A percentile compares a stretch with the other conserved stretches of the same genome.
Conservation (phyloP, 2,113 vertebrate species). For the Microtus oregoni region DNA sequence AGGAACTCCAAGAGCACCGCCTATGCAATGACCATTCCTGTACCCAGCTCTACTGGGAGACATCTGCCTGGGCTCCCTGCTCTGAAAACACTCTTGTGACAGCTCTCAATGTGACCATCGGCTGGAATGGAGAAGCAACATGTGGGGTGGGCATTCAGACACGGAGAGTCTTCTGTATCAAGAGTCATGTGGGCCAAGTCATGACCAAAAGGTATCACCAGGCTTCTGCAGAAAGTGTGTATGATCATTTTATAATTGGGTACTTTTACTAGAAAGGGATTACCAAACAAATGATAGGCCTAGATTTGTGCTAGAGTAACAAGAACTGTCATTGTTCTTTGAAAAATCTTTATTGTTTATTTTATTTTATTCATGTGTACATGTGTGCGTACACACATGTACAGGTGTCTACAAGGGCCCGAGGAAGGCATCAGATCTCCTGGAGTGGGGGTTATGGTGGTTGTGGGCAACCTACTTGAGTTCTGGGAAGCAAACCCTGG, state of each 20-base stretch:
- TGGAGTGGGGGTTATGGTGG: no score
- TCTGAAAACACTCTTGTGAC: conserved; percentile 84
- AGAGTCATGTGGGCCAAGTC: conserved; percentile 90
- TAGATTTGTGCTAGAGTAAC: background rate
- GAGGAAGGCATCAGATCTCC: background rate
- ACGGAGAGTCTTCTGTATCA: conserved; percentile 92
- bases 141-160: conserved; percentile 93
- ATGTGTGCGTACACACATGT: background rate
- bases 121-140: conserved; percentile 84
- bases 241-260: background rate
- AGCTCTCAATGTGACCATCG: conserved; percentile 84
- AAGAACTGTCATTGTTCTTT: background rate
- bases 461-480: background rate
- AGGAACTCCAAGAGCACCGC: conserved; percentile 92
- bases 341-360: background rate
- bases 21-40: conserved; percentile 93
- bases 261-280: background rate
- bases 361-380: background rate
- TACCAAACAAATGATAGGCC: background rate
- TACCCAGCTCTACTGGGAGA: conserved; percentile 92
- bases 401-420: background rate
- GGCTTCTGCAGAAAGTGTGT: background rate
- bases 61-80: conserved; percentile 92
- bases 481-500: background rate
- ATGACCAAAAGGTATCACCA: conserved; percentile 92